Evolutionary conservation across 2,113 vertebrate genomes (phyloP), one percentile per base, ranked within the genome.

Genomic region (Charadrius vociferus): DNA sequence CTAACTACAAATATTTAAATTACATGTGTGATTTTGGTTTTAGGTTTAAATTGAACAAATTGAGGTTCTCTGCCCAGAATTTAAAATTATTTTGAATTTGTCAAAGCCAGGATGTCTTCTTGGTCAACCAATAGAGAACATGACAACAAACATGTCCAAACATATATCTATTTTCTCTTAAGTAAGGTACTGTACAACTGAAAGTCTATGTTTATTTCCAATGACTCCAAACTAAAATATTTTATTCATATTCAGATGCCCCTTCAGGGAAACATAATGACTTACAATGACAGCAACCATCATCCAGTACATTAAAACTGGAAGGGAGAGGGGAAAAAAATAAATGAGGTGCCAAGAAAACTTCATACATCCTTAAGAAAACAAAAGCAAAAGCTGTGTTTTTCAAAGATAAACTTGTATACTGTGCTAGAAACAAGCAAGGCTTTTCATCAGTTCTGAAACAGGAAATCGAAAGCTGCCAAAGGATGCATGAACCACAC

Each of bases 281-380:
- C 61, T 79, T 92, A 24, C 23, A 90, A 19, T 14, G 49, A 78
- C 27, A 81, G 34, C 24, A 83, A 68, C 12, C 24, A 59, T 45
- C 27, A 83, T 41, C 36, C 71, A 92, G 86, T 12, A 75, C 21
- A 81, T 22, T 85, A 63, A 56, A 93, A 88, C 16, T 39, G 18
- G 68, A 81, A 36, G 12, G 10, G 6, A 94, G 43, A 63, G 56
- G 45, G 47, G 39, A 74, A 43, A 81, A 41, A 92, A 88, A 83
- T 34, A 96, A 93, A 94, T 59, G 11, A 90, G 34, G 18, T 62
- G 56, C 56, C 71, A 93, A 90, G 66, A 78, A 84, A 90, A 45
- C 27, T 56, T 90, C 71, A 94, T 10, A 85, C 17, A 95, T 75
- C 55, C 77, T 73, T 89, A 93, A 82, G 62, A 92, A 92, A 95